Conservation (phyloP, 2,888 invertebrate genomes). For the Eudemis profundana region DNA sequence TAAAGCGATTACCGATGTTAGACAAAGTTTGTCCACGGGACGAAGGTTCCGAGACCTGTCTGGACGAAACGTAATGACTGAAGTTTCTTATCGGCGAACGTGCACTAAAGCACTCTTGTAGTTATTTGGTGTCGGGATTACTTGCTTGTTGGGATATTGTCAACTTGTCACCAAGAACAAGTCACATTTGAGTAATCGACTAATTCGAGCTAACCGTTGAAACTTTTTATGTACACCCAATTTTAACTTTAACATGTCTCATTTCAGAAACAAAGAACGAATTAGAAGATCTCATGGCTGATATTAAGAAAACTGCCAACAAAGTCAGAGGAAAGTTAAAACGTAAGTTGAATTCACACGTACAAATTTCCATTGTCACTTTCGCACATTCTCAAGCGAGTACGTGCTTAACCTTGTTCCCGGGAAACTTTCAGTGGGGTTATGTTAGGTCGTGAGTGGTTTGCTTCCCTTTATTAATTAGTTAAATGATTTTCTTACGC, state of each 20-base stretch:
- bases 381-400: conserved; percentile 25
- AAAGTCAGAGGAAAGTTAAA: conserved; percentile 99
- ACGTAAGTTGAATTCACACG: conserved; percentile 86
- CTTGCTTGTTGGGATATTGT: conserved; percentile 24
- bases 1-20: conserved; percentile 42
- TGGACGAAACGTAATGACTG: conserved; percentile 42
- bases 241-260: conserved; percentile 48
- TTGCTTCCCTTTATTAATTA: conserved; percentile 39
- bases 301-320: conserved; percentile 99
- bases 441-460: conserved; percentile 25
- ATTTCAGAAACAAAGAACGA: conserved; percentile 99
- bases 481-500: conserved; percentile 29
- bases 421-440: conserved; percentile 26
- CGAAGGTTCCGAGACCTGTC: conserved; percentile 36
- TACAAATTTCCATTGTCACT: conserved; percentile 36
- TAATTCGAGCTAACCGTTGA: not conserved
- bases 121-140: conserved; percentile 26
- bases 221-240: conserved; percentile 8
- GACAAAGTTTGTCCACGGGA: conserved; percentile 37
- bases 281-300: conserved; percentile 99
- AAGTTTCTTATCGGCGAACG: conserved; percentile 45
- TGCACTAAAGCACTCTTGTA: conserved; percentile 41
- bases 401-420: conserved; percentile 29
- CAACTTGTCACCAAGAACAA: conserved; percentile 13
- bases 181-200: not conserved